phyloP scores from a whole-genome alignment of 2,888 invertebrate genomes.

The Rhopalosiphum nymphaeae region DNA sequence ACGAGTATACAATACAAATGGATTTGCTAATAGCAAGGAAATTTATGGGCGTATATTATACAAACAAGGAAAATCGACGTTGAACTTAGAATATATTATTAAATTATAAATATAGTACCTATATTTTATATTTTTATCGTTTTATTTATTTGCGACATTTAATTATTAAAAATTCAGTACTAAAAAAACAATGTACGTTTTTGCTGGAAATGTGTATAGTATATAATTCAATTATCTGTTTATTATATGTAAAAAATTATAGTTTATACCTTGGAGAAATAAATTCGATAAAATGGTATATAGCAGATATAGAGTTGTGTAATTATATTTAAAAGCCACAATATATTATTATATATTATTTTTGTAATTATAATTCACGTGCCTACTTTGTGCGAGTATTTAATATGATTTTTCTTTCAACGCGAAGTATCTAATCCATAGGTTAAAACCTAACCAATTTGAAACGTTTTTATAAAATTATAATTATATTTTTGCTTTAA shows the following conservation, averaged over 20 bases:
- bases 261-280: neutral
- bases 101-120: neutral
- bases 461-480: neutral
- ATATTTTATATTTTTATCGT: neutral
- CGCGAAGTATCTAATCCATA: neutral
- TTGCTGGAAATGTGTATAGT: neutral
- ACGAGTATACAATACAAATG: conserved; percentile 28
- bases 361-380: neutral
- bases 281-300: neutral
- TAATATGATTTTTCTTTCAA: neutral
- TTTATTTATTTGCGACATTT: neutral
- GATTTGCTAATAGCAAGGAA: neutral
- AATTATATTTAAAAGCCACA: neutral
- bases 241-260: neutral
- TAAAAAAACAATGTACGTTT: neutral
- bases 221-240: neutral
- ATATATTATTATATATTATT: neutral
- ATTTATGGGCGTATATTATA: conserved; percentile 31
- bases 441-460: neutral
- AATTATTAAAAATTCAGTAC: neutral
- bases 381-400: neutral
- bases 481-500: neutral
- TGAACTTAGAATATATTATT: neutral
- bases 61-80: conserved; percentile 19
- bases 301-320: neutral